phyloP scores from a whole-genome alignment of 2,888 invertebrate genomes.

The Catocala fraxini region DNA sequence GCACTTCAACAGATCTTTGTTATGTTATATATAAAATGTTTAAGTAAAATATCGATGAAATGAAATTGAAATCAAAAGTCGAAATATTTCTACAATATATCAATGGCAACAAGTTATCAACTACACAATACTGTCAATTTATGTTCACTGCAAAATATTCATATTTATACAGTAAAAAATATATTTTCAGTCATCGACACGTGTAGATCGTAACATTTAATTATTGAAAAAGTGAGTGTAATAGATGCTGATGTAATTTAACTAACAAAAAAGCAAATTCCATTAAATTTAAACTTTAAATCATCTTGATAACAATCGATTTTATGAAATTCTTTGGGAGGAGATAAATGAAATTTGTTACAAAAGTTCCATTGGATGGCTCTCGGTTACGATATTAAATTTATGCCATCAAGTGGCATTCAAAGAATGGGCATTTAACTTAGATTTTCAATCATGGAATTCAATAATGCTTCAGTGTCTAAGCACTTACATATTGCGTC shows the following conservation, averaged over 20 bases:
- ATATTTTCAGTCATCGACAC: background rate
- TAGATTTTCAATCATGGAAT: conserved; percentile 75
- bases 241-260: conserved; percentile 41
- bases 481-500: conserved; percentile 39
- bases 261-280: conserved; percentile 57
- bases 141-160: no score
- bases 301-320: conserved; percentile 80
- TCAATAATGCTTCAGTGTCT: conserved; percentile 66
- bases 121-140: no score
- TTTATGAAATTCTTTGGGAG: conserved; percentile 79
- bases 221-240: conserved; percentile 8
- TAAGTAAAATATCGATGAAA: no score
- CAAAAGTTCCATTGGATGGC: conserved; percentile 80
- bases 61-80: no score
- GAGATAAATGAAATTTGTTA: conserved; percentile 86
- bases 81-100: conserved; percentile 23
- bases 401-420: conserved; percentile 83
- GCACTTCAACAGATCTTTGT: no score
- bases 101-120: conserved; percentile 17
- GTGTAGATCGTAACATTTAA: conserved; percentile 28
- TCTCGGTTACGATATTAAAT: conserved; percentile 83
- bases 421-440: conserved; percentile 78
- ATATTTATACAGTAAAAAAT: no score
- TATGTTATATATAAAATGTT: no score
- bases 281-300: conserved; percentile 70